phyloP scores from a whole-genome alignment of 2,113 vertebrate genomes.

The Oreochromis spilurus region DNA sequence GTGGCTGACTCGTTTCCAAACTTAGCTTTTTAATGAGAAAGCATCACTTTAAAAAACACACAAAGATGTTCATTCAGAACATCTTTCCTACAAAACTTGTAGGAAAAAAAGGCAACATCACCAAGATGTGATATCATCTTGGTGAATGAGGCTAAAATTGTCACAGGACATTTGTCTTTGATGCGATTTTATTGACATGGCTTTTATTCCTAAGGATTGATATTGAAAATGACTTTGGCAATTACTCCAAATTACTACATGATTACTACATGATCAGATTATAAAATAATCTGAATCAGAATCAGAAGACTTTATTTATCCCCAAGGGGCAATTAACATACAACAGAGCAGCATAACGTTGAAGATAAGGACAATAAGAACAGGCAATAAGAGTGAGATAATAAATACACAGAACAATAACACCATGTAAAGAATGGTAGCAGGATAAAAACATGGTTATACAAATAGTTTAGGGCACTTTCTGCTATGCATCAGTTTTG shows the following conservation, averaged over 20 bases:
- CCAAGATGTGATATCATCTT: neutral
- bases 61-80: neutral
- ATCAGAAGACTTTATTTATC: too few relatives aligned
- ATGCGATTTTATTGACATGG: neutral
- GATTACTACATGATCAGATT: too few relatives aligned
- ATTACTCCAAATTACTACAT: neutral
- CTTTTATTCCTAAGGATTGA: neutral
- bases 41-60: neutral
- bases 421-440: neutral
- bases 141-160: neutral
- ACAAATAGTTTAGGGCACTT: neutral
- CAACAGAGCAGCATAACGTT: too few relatives aligned
- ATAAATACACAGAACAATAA: neutral
- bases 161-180: neutral
- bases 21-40: neutral
- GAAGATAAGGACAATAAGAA: too few relatives aligned
- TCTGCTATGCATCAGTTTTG: neutral
- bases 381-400: too few relatives aligned
- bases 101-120: neutral
- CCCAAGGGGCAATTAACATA: too few relatives aligned
- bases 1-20: neutral
- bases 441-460: neutral
- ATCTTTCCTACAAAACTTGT: accelerated
- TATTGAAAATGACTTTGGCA: neutral
- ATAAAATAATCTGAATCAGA: neutral